These are phyloP conservation scores for Gymnobelideus leadbeateri DNA, from an alignment of 2,113 vertebrate species.

Conservation along the genomic window DNA sequence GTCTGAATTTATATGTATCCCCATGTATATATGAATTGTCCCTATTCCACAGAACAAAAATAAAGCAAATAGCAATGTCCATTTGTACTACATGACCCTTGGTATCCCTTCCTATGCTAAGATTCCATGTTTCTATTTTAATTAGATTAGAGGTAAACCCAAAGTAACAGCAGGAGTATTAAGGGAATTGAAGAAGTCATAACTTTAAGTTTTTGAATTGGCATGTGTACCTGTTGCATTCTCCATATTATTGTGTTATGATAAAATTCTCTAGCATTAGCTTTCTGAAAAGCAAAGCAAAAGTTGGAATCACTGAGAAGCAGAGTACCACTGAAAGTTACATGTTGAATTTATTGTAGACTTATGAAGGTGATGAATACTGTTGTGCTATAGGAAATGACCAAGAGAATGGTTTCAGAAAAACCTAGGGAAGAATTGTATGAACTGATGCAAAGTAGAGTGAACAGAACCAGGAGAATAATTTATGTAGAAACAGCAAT, in stretches of 20 bases:
- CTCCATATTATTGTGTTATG: background rate
- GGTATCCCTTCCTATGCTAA: background rate
- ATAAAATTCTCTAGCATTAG: background rate
- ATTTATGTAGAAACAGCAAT: background rate
- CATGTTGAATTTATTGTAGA: background rate
- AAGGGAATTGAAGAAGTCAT: background rate
- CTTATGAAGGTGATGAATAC: background rate
- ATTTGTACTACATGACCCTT: background rate
- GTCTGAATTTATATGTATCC: background rate
- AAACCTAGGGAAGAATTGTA: background rate
- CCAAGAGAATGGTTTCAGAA: background rate
- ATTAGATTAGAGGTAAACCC: background rate
- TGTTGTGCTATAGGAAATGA: background rate
- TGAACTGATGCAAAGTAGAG: background rate
- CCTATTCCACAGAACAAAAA: background rate
- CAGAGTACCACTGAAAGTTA: background rate
- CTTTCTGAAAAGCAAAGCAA: background rate
- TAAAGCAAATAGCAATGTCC: background rate
- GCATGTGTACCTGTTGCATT: background rate
- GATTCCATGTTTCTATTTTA: background rate
- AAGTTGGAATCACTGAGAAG: background rate
- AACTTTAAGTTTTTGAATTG: background rate
- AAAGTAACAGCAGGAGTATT: background rate
- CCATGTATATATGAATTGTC: background rate
- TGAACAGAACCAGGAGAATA: background rate